phyloP scores from a whole-genome alignment of 2,797 vertebrate genomes.

The Takifugu ocellatus region DNA sequence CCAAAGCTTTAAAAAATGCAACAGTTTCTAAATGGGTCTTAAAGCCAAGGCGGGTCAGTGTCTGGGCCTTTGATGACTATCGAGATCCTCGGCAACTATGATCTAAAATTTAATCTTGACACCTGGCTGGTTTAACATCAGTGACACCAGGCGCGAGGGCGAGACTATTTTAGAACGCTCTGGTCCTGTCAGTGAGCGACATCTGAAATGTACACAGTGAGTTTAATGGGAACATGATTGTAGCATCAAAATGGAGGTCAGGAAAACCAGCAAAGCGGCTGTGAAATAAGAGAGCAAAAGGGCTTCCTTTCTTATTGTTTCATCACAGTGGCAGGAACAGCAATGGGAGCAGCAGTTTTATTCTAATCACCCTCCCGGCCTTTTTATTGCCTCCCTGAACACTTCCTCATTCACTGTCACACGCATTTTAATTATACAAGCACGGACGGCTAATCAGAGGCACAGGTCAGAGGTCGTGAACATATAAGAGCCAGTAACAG shows the following conservation, averaged over 20 bases:
- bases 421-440: constrained; percentile 10
- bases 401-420: constrained; percentile 20
- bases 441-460: constrained; percentile 29
- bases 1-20: constrained; percentile 38
- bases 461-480: neutral
- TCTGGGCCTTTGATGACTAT: constrained; percentile 47
- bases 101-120: no score
- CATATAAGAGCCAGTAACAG: neutral
- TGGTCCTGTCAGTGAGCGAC: constrained; percentile 27
- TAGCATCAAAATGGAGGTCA: constrained; percentile 13
- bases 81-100: neutral
- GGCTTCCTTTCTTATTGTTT: constrained; percentile 55
- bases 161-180: constrained; percentile 51
- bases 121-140: no score
- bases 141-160: constrained; percentile 42
- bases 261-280: constrained; percentile 24
- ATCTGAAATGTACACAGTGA: no score
- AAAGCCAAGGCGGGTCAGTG: constrained; percentile 59
- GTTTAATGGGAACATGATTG: no score
- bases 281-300: constrained; percentile 55
- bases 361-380: constrained; percentile 65
- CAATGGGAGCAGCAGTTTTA: constrained; percentile 57
- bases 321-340: constrained; percentile 48
- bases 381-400: constrained; percentile 71
- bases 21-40: constrained; percentile 57